A percentile compares a stretch with the other conserved stretches of the same genome.
These are phyloP conservation scores for Drosophila bipectinata DNA, from an alignment of 1,140 invertebrate species.

Conservation along the genomic window DNA sequence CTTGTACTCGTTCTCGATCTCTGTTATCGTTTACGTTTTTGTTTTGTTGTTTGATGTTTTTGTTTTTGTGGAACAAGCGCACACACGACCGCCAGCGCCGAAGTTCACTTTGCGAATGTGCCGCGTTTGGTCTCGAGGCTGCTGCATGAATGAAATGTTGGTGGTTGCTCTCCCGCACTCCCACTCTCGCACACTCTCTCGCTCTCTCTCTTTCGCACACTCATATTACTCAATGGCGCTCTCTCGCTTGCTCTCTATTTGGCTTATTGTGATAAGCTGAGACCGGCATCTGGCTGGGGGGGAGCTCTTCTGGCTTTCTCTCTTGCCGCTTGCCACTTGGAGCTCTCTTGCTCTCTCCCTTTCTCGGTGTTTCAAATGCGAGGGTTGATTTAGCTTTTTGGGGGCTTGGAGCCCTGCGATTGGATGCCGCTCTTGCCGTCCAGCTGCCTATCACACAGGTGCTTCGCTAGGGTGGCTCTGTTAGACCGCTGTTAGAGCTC, in stretches of 20 bases:
- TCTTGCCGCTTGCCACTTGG: background rate
- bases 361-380: background rate
- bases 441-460: slow-evolving; percentile 79
- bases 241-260: slow-evolving; percentile 33
- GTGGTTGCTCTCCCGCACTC: slow-evolving; percentile 35
- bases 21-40: slow-evolving; percentile 27
- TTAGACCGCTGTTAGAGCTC: slow-evolving; percentile 25
- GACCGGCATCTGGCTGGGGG: slow-evolving; percentile 2
- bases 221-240: background rate
- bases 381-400: slow-evolving; percentile 72
- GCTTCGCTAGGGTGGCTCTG: slow-evolving; percentile 48
- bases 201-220: slow-evolving; percentile 31
- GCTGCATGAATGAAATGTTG: slow-evolving; percentile 21
- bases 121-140: background rate
- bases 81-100: slow-evolving; percentile 79
- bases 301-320: slow-evolving; percentile 16
- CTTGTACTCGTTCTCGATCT: no score
- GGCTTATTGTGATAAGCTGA: slow-evolving; percentile 4
- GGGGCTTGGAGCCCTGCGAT: slow-evolving; percentile 52
- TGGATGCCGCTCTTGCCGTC: slow-evolving; percentile 49
- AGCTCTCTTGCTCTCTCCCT: slow-evolving; percentile 8
- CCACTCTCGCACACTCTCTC: slow-evolving; percentile 40
- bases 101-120: slow-evolving; percentile 77
- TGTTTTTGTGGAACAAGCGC: slow-evolving; percentile 31
- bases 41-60: background rate